A percentile compares a stretch with the other conserved stretches of the same genome.
Conservation (phyloP, 2,797 vertebrate species). For the Muscicapa striata region DNA sequence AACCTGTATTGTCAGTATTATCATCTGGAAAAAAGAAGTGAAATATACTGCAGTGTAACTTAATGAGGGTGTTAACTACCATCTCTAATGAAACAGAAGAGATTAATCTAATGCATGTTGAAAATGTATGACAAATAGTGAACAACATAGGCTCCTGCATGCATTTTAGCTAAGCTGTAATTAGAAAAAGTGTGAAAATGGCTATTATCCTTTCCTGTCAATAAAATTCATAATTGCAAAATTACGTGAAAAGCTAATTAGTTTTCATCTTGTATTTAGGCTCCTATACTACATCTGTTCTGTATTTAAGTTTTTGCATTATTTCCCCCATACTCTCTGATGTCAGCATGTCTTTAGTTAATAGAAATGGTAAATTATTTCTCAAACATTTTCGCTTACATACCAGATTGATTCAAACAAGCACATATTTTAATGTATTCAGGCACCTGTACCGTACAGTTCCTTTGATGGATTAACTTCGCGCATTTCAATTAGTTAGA, state of each 20-base stretch:
- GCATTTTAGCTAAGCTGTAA: not conserved
- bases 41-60: not conserved
- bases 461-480: not conserved
- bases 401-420: not conserved
- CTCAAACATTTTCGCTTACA: not conserved
- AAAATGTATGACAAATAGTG: not conserved
- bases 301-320: not conserved
- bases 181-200: not conserved
- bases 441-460: not conserved
- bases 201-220: not conserved
- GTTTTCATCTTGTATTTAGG: not conserved
- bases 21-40: not conserved
- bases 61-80: not conserved
- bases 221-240: not conserved
- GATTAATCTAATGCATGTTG: not conserved
- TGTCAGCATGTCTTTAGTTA: not conserved
- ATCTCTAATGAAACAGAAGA: not conserved
- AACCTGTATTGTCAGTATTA: not conserved
- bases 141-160: not conserved
- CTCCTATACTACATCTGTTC: not conserved
- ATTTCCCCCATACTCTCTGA: not conserved
- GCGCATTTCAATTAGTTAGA: not conserved
- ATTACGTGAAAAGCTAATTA: not conserved
- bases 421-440: not conserved
- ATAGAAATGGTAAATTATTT: not conserved